These are phyloP conservation scores for Lycia hirtaria DNA, from an alignment of 2,888 invertebrate genomes.

Conservation along the genomic window DNA sequence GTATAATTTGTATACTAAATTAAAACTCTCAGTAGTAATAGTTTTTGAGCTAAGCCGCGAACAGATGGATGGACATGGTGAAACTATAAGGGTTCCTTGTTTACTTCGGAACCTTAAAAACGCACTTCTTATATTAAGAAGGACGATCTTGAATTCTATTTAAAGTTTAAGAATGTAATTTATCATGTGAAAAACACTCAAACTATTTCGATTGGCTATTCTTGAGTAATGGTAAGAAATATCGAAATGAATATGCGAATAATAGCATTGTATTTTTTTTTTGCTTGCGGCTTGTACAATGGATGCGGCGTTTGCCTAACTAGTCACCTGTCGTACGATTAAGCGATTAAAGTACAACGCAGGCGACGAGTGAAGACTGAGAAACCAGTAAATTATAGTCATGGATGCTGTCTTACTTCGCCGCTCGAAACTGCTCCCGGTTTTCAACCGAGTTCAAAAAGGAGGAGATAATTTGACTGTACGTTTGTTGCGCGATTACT, in stretches of 20 bases:
- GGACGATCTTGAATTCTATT: conserved; percentile 33
- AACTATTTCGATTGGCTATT: conserved; percentile 37
- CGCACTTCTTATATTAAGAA: conserved; percentile 18
- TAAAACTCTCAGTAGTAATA: too few species aligned
- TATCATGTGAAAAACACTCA: conserved; percentile 56
- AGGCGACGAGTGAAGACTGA: conserved; percentile 36
- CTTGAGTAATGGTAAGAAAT: conserved; percentile 21
- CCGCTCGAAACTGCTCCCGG: conserved; percentile 42
- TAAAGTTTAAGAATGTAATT: conserved; percentile 37
- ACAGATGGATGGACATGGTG: too few species aligned
- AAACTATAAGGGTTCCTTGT: too few species aligned
- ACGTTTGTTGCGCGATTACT: too few species aligned
- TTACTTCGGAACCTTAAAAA: too few species aligned
- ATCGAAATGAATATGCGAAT: conserved; percentile 17
- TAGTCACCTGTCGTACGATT: conserved; percentile 61
- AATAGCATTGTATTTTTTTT: conserved; percentile 21
- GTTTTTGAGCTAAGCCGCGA: too few species aligned
- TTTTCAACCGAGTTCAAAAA: too few species aligned
- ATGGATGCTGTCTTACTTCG: conserved; percentile 50
- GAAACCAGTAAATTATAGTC: conserved; percentile 60
- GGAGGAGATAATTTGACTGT: too few species aligned
- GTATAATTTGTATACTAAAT: too few species aligned
- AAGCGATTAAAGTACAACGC: conserved; percentile 58
- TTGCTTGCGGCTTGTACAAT: conserved; percentile 38
- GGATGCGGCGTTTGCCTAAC: conserved; percentile 51